A percentile compares a stretch with the other conserved stretches of the same genome.
Evolutionary conservation across 2,888 invertebrate species (phyloP).

Genomic region (Ferrisia virgata): DNA sequence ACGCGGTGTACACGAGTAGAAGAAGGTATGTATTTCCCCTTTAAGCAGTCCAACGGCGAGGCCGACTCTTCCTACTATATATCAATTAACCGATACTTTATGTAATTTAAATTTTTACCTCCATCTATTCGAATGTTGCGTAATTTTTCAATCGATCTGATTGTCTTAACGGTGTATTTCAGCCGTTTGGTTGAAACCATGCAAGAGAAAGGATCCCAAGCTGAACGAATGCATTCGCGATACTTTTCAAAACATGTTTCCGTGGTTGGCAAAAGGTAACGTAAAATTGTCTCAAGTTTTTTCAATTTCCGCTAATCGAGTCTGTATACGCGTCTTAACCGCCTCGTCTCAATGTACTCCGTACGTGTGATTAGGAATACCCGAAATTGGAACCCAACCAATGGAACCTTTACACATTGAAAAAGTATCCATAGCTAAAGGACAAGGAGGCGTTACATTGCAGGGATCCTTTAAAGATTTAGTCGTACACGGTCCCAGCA

Average conservation of each 20-base stretch:
- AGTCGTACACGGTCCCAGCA: slow-evolving; percentile 59
- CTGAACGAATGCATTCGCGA: slow-evolving; percentile 58
- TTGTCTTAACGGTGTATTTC: slow-evolving; percentile 33
- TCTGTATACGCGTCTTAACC: no score
- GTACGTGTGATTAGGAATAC: slow-evolving; percentile 54
- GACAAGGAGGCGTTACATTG: slow-evolving; percentile 58
- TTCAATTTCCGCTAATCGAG: slow-evolving; percentile 9
- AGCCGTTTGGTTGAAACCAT: slow-evolving; percentile 60
- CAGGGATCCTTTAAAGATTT: slow-evolving; percentile 60
- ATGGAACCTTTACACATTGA: slow-evolving; percentile 61
- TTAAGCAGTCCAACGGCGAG: background rate
- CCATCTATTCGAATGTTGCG: background rate
- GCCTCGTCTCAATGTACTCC: background rate
- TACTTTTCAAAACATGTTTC: slow-evolving; percentile 59
- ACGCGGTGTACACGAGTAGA: background rate
- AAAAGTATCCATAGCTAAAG: slow-evolving; percentile 59
- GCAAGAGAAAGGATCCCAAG: slow-evolving; percentile 57
- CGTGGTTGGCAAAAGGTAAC: slow-evolving; percentile 58
- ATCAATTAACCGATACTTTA: slow-evolving; percentile 7
- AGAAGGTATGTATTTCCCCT: slow-evolving; percentile 27
- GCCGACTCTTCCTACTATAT: background rate
- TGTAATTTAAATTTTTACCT: slow-evolving; percentile 4
- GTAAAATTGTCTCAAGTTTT: background rate
- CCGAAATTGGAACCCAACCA: slow-evolving; percentile 60
- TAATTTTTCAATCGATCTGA: background rate